These are phyloP conservation scores for Troglohyphantes excavatus DNA, from an alignment of 2,888 invertebrate species.

Conservation along the genomic window DNA sequence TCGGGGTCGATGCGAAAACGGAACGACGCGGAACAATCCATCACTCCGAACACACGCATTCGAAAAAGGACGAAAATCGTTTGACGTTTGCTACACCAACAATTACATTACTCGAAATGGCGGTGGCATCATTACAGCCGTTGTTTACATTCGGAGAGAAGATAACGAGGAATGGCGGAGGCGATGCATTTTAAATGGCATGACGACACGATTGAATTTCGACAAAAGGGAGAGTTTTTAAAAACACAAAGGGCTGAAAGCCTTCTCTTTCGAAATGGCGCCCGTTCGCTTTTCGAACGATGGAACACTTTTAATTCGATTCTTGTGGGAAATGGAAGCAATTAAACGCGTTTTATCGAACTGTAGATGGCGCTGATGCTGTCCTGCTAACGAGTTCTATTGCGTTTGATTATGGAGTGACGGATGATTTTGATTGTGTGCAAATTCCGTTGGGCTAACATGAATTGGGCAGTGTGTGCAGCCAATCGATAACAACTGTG, in stretches of 20 bases:
- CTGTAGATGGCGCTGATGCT: constrained; percentile 57
- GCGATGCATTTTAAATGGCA: background rate
- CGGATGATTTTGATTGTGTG: constrained; percentile 61
- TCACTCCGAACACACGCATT: background rate
- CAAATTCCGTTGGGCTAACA: background rate
- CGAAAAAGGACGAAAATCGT: background rate
- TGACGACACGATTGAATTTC: background rate
- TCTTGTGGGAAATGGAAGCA: constrained; percentile 23
- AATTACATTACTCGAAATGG: constrained; percentile 11
- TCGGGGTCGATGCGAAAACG: background rate
- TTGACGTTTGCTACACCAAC: background rate
- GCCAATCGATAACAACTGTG: constrained; percentile 40
- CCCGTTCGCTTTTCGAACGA: background rate
- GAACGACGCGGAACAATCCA: background rate
- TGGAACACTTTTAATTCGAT: constrained; percentile 20
- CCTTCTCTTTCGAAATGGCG: background rate
- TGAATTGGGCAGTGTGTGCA: background rate
- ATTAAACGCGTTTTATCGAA: constrained; percentile 62
- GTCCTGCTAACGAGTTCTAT: constrained; percentile 29
- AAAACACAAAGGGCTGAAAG: background rate
- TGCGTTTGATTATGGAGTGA: constrained; percentile 57
- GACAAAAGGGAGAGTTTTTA: constrained; percentile 2
- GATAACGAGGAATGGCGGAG: background rate
- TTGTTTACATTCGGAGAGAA: background rate
- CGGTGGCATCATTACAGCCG: constrained; percentile 23